Conservation (phyloP, 2,888 invertebrate species). For the Ceratothoa steindachneri region DNA sequence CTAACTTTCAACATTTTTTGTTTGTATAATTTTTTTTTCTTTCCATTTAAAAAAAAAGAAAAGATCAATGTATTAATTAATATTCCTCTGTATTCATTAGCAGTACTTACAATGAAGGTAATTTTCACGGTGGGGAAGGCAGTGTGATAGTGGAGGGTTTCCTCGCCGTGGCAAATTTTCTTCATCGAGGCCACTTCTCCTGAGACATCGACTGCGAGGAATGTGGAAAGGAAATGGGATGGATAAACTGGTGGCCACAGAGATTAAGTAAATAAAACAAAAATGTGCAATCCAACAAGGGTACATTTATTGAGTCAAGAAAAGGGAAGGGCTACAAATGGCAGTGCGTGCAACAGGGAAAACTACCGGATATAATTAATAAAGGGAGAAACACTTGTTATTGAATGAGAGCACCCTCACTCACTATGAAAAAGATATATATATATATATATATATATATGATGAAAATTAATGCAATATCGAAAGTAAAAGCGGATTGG, state of each 20-base stretch:
- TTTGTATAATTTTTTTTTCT: too few species aligned
- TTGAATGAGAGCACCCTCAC: not conserved
- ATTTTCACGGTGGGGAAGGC: constrained; percentile 26
- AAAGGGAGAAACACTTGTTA: not conserved
- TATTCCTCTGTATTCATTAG: too few species aligned
- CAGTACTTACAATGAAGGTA: constrained; percentile 30
- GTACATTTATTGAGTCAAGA: too few species aligned
- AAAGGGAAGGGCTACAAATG: too few species aligned
- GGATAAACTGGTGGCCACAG: not conserved
- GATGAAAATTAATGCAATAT: too few species aligned
- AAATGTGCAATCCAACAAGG: not conserved
- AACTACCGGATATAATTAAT: too few species aligned
- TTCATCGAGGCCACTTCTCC: not conserved
- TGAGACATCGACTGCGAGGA: not conserved
- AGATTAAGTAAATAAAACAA: not conserved
- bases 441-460: not conserved
- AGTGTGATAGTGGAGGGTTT: not conserved
- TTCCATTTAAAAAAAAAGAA: not conserved
- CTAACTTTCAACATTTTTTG: too few species aligned
- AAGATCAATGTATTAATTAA: not conserved
- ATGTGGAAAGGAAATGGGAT: too few species aligned
- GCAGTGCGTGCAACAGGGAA: too few species aligned
- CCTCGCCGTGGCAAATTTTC: constrained; percentile 19
- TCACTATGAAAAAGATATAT: not conserved
- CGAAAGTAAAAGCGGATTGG: too few species aligned